Evolutionary conservation across 1,140 invertebrate genomes (phyloP), one percentile per base, ranked within the genome.

Genomic region (Philaenus spumarius): DNA sequence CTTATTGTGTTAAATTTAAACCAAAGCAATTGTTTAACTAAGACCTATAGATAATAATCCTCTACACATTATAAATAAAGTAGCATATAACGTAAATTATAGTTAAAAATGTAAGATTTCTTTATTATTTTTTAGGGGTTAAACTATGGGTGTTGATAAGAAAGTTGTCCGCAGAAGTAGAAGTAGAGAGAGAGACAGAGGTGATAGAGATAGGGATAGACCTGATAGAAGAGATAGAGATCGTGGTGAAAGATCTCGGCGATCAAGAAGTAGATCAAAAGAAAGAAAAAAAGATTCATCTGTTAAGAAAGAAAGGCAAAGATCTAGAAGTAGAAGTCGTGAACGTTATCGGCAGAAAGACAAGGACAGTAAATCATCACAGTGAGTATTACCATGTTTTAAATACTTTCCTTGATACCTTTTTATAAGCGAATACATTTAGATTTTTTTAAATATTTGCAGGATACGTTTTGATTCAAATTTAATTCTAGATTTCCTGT

Each of bases 321-420:
- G 60, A 59, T 63, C 62, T 61, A 66, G 68, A 67, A 68, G 68
- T 64, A 67, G 67, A 62, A 67, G 62, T 43, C 17, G 47, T 60
- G 50, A 64, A 43, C 58, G 61, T 54, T 30, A 57, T 55, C 20
- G 47, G 19, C 30, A 35, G n/a, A 58, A 51, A 26, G 56, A 61
- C 15, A 60, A 56, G 9, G 35, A 42, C 22, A 19, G 53, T 12
- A 19, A 37, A 22, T 50, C 59, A 43, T 46, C 54, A 37, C 11
- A 7, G 55, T 48, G 26, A 54, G 51, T 24, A 3, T 3, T 30
- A 30, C 9, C 3, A 30, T 30, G 26, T 30, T 30, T 30, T 30
- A 39, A 40, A 40, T 30, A 12, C 20, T 43, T 20, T 20, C 52
- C 35, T 42, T 14, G 20, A 35, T 20, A 54, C 19, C 14, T 54